These are phyloP conservation scores for Pempheris klunzingeri DNA, from an alignment of 2,797 vertebrate genomes.

Conservation along the genomic window DNA sequence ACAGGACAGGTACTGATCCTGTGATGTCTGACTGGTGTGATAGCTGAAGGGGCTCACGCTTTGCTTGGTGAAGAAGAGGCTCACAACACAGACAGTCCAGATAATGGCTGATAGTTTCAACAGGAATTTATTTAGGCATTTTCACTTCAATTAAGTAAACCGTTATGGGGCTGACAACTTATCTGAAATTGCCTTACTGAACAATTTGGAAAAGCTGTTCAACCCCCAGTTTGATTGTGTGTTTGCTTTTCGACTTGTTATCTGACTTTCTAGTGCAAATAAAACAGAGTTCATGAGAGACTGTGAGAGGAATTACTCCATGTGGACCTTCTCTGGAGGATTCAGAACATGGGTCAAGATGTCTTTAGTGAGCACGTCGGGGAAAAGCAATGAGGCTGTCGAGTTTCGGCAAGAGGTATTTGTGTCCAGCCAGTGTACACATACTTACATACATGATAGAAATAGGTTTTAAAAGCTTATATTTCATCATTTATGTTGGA, in stretches of 20 bases:
- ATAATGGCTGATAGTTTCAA: background rate
- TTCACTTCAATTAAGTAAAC: background rate
- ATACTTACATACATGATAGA: rapidly evolving
- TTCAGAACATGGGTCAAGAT: slow-evolving; percentile 99
- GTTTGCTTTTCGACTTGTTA: background rate
- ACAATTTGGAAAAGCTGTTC: background rate
- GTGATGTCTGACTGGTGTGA: background rate
- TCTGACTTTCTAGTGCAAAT: slow-evolving; percentile 82
- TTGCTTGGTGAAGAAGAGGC: background rate
- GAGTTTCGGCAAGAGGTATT: slow-evolving; percentile 97
- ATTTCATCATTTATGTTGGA: background rate
- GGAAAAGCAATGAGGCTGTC: slow-evolving; percentile 87
- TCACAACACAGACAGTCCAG: background rate
- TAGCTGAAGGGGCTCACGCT: background rate
- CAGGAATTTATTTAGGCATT: background rate
- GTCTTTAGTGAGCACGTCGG: slow-evolving; percentile 94
- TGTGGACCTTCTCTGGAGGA: slow-evolving; percentile 97
- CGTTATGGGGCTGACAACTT: background rate
- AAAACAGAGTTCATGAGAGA: slow-evolving; percentile 92
- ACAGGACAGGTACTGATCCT: background rate
- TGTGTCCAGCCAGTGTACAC: background rate
- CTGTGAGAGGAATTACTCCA: slow-evolving; percentile 95
- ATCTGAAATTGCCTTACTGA: background rate
- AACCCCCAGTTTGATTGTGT: background rate
- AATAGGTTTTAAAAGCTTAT: background rate